Evolutionary conservation across 2,888 invertebrate species (phyloP), one percentile per base, ranked within the genome.

Genomic region (Pristionchus japonicus): DNA sequence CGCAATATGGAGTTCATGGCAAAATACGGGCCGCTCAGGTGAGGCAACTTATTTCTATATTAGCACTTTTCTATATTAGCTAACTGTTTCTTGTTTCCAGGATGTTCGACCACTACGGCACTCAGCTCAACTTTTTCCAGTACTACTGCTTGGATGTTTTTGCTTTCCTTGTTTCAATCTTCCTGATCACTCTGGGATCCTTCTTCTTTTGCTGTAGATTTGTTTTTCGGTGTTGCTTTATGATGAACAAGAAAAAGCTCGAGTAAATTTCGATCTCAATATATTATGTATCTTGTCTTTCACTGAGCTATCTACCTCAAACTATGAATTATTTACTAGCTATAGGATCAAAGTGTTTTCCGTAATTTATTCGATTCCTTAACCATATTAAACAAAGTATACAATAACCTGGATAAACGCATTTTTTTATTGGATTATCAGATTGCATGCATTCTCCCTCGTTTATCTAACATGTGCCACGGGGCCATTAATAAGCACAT

Each of bases 101-200:
- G 47, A 52, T 49, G 49, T 61, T 84, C 37, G 84, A 84, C n/a
- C 84, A 84, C 84, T 84, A 84, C 40, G 84, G 84, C 23, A 84
- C 27, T 1, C 34, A 84, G 17, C 84, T 84, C 34, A 84, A 84
- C 84, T 84, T 84, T 61, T 52, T 84, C 61, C 84, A 84, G n/a
- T 84, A 84, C 40, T 84, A 84, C 31, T 43, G 20, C 23, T 13
- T 84, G 3, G 84, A 84, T 61, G 84, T 84, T 11, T 84, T 52
- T 20, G 57, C 84, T 1, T 84, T 84, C n/a, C 84, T 84, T 13
- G 37, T 37, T 27, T 47, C 80, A 4, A 49, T 49, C 9, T 27
- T 80, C 1, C 49, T 80, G 23, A 31, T 47, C 20, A 17, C 23
- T 1, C 20, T 74, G 9, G 74, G 37, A 37, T 23, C 20, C 1